Conservation (phyloP, 2,888 invertebrate genomes). For the Pseudococcus jackbeardsleyi region DNA sequence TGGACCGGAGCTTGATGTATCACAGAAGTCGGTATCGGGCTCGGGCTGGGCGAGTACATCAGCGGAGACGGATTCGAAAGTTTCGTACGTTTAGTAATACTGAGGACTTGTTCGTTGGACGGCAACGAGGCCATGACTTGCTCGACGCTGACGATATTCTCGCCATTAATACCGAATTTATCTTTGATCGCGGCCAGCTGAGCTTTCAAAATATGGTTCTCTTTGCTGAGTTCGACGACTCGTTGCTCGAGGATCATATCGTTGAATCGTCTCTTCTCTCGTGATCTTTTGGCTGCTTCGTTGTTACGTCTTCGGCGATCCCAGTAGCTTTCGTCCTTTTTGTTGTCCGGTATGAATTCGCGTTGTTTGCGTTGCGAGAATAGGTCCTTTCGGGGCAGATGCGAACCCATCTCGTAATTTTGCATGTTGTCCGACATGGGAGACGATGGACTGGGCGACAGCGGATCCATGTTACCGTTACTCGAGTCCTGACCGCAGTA, state of each 20-base stretch:
- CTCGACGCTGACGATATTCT: conserved; percentile 88
- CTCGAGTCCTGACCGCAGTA: conserved; percentile 66
- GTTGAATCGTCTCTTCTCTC: conserved; percentile 96
- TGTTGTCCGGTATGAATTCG: conserved; percentile 96
- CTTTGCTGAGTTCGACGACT: conserved; percentile 93
- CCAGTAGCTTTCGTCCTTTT: conserved; percentile 98
- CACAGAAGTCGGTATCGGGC: conserved; percentile 75
- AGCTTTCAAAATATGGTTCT: conserved; percentile 93
- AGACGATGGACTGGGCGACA: conserved; percentile 70
- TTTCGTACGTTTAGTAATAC: conserved; percentile 83
- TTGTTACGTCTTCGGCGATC: conserved; percentile 95
- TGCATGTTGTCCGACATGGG: conserved; percentile 69
- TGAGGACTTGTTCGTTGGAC: conserved; percentile 86
- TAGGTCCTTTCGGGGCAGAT: conserved; percentile 78
- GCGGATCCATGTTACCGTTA: conserved; percentile 68
- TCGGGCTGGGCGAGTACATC: conserved; percentile 74
- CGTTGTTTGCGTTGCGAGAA: conserved; percentile 93
- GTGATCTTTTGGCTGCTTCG: conserved; percentile 95
- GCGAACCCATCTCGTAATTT: conserved; percentile 57
- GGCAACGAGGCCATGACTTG: conserved; percentile 85
- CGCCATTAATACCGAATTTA: conserved; percentile 91
- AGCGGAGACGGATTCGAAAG: conserved; percentile 72
- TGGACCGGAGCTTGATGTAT: conserved; percentile 75
- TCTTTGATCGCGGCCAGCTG: conserved; percentile 94
- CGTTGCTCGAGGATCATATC: conserved; percentile 96